A percentile compares a stretch with the other conserved stretches of the same genome.
Conservation (phyloP, 1,140 invertebrate species). For the Drosophila equinoxialis region DNA sequence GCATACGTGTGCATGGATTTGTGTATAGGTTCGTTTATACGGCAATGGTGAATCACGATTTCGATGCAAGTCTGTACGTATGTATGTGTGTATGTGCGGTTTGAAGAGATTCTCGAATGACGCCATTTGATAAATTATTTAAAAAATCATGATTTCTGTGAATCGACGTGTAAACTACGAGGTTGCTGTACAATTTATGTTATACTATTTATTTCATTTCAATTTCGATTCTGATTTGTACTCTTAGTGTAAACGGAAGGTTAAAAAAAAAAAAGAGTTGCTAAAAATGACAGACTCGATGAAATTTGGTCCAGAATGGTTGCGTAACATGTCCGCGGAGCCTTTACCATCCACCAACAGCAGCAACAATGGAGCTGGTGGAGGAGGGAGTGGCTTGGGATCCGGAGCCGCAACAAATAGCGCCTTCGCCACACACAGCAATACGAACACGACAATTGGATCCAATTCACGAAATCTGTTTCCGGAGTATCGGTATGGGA, state of each 20-base stretch:
- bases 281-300: slow-evolving; percentile 87
- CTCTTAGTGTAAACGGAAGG: slow-evolving; percentile 24
- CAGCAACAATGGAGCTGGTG: slow-evolving; percentile 29
- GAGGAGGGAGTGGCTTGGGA: slow-evolving; percentile 8
- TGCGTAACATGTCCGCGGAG: slow-evolving; percentile 86
- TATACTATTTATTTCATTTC: slow-evolving; percentile 16
- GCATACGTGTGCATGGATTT: slow-evolving; percentile 2
- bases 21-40: slow-evolving; percentile 14
- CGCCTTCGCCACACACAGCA: slow-evolving; percentile 45
- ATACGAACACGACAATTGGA: slow-evolving; percentile 18
- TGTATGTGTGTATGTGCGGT: not conserved
- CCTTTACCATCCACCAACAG: slow-evolving; percentile 53
- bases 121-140: slow-evolving; percentile 8
- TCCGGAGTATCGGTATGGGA: slow-evolving; percentile 87
- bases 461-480: slow-evolving; percentile 62
- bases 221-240: slow-evolving; percentile 25
- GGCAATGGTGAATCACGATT: slow-evolving; percentile 3
- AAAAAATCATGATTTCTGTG: not conserved
- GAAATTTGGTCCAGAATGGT: slow-evolving; percentile 90
- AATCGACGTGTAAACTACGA: slow-evolving; percentile 5
- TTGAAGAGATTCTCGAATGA: not conserved
- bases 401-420: slow-evolving; percentile 52
- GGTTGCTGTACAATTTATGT: not conserved
- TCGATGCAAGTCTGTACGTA: not conserved
- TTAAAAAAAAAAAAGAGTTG: slow-evolving; percentile 31